Percentiles rank a stretch among this genome's conserved stretches.
These are phyloP conservation scores for Uria lomvia DNA, from an alignment of 2,113 vertebrate genomes.

Conservation along the genomic window DNA sequence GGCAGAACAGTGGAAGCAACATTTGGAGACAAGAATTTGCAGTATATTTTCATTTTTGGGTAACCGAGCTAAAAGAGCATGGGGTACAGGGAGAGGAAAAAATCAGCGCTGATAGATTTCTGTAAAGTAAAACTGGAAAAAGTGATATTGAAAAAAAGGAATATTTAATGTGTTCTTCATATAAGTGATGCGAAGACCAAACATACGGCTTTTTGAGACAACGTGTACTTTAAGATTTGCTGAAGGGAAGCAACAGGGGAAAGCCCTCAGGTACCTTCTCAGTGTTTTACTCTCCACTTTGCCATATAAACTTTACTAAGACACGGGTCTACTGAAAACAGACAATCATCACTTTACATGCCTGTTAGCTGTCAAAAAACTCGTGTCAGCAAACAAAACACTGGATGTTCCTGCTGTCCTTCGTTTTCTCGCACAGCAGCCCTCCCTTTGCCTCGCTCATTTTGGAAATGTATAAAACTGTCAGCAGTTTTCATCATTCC, in stretches of 20 bases:
- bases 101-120: neutral
- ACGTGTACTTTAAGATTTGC: neutral
- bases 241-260: neutral
- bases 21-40: slow-evolving; percentile 19
- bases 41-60: neutral
- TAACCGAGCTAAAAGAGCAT: neutral
- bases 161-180: neutral
- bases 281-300: neutral
- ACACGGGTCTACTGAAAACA: neutral
- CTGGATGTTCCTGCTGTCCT: neutral
- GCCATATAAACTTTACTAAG: neutral
- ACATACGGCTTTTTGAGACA: neutral
- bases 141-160: neutral
- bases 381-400: neutral
- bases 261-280: neutral
- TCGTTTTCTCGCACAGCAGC: neutral
- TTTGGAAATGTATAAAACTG: neutral
- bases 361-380: neutral
- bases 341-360: neutral
- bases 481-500: neutral
- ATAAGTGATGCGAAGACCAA: neutral
- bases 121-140: neutral
- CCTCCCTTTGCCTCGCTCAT: neutral
- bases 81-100: neutral
- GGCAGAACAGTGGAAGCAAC: neutral